phyloP scores from a whole-genome alignment of 2,797 vertebrate species.

The Mormyrops boulengeri region DNA sequence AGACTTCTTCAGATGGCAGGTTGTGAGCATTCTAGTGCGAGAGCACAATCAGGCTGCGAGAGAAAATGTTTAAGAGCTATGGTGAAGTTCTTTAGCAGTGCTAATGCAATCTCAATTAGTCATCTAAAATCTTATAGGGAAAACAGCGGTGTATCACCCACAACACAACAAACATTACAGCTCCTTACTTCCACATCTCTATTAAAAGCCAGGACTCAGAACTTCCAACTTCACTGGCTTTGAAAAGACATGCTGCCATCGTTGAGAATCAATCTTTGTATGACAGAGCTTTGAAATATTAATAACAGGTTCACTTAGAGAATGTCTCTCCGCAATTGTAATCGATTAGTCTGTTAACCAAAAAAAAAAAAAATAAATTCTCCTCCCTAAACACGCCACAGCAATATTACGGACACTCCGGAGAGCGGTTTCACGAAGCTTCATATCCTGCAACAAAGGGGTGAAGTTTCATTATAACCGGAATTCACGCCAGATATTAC shows the following conservation, averaged over 20 bases:
- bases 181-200: neutral
- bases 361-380: neutral
- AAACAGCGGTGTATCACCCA: neutral
- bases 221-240: neutral
- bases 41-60: neutral
- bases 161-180: neutral
- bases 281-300: constrained; percentile 23
- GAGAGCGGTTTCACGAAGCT: neutral
- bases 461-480: neutral
- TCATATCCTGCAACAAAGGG: neutral
- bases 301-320: constrained; percentile 15
- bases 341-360: neutral
- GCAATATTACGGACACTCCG: neutral
- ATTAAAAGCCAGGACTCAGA: neutral
- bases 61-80: neutral
- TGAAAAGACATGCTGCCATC: constrained; percentile 8
- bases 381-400: neutral
- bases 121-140: neutral
- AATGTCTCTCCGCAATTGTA: constrained; percentile 6
- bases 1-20: neutral
- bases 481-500: neutral
- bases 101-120: constrained; percentile 9
- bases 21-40: neutral
- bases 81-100: neutral
- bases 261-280: constrained; percentile 13